Percentiles rank a stretch among this genome's conserved stretches.
Evolutionary conservation across 2,888 invertebrate species (phyloP).

Genomic region (Polietes domitor): DNA sequence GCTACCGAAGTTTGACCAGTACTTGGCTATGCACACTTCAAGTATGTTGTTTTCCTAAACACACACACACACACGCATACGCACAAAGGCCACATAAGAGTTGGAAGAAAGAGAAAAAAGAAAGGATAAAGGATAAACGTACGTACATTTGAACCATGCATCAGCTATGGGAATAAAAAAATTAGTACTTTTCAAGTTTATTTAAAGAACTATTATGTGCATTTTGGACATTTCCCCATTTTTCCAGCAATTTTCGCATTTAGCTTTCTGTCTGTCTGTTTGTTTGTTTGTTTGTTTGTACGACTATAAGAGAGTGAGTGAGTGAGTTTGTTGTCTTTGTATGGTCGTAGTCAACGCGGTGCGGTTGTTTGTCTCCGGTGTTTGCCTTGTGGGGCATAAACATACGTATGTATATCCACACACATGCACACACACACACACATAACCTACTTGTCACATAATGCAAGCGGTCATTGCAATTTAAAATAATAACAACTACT

Average conservation of each 20-base stretch:
- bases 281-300: background rate
- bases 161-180: conserved; percentile 15
- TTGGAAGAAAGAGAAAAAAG: background rate
- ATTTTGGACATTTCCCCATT: conserved; percentile 20
- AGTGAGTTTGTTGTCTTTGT: no score
- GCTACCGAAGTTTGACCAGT: conserved; percentile 96
- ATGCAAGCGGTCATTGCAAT: conserved; percentile 60
- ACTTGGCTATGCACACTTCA: conserved; percentile 95
- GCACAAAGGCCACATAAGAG: conserved; percentile 65
- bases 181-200: conserved; percentile 51
- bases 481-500: conserved; percentile 63
- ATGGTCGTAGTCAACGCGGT: no score
- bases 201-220: conserved; percentile 55
- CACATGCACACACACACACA: background rate
- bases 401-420: background rate
- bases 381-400: conserved; percentile 13
- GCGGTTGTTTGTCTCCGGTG: no score
- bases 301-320: background rate
- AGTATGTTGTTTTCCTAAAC: conserved; percentile 90
- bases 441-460: conserved; percentile 58
- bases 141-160: background rate
- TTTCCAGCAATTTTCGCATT: conserved; percentile 34
- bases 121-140: conserved; percentile 8
- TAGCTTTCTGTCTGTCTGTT: conserved; percentile 1
- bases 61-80: no score